phyloP scores from a whole-genome alignment of 2,113 vertebrate species.

The Rhadina sibilatrix region DNA sequence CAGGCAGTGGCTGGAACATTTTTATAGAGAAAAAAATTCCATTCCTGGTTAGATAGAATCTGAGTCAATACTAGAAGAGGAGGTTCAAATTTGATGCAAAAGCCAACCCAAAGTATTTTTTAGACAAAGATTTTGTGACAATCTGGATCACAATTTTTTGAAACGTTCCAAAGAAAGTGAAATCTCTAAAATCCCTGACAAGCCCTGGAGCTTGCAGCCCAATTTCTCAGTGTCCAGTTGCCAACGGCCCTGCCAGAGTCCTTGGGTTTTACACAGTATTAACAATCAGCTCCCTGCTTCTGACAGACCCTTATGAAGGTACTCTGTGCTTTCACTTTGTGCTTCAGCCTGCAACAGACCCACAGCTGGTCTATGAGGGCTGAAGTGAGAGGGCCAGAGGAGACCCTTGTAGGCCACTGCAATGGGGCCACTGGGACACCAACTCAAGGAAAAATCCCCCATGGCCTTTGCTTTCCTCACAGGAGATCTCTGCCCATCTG shows the following conservation, averaged over 20 bases:
- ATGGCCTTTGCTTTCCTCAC: neutral
- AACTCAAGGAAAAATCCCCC: neutral
- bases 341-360: neutral
- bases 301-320: neutral
- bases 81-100: neutral
- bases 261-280: neutral
- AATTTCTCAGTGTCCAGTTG: neutral
- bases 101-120: neutral
- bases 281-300: neutral
- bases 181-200: neutral
- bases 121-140: neutral
- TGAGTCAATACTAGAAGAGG: neutral
- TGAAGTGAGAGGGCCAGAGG: neutral
- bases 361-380: neutral
- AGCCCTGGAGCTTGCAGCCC: neutral
- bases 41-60: neutral
- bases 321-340: neutral
- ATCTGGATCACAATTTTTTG: neutral
- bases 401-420: neutral
- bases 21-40: neutral
- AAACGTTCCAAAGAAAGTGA: neutral
- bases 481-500: conserved; percentile 28
- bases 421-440: neutral
- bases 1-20: neutral
- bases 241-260: neutral